These are phyloP conservation scores for Prolemur simus DNA, from an alignment of 2,113 vertebrate species.

Conservation along the genomic window DNA sequence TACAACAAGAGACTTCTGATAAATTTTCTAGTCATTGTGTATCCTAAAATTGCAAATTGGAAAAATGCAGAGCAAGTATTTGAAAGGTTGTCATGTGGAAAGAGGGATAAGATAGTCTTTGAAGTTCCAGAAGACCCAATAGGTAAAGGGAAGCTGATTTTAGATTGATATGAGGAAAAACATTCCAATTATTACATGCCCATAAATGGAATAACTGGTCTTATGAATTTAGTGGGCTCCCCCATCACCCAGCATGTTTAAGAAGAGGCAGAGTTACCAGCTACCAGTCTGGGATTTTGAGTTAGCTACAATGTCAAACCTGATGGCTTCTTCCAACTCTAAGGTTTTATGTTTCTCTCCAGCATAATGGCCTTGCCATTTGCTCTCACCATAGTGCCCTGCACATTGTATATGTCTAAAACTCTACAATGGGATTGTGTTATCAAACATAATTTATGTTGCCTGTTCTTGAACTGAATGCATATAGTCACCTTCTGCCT, in stretches of 20 bases:
- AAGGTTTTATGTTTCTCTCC: neutral
- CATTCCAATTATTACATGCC: neutral
- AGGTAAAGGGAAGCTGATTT: neutral
- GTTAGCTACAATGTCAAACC: neutral
- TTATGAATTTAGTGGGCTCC: neutral
- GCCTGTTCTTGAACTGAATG: neutral
- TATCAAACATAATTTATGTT: conserved; percentile 26
- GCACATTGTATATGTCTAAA: neutral
- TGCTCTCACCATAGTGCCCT: neutral
- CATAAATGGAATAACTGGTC: neutral
- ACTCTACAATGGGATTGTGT: neutral
- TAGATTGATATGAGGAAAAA: neutral
- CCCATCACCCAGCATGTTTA: neutral
- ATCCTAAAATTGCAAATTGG: conserved; percentile 31
- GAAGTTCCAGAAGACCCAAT: conserved; percentile 1
- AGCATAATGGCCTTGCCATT: neutral
- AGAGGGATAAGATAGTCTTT: neutral
- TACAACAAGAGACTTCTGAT: conserved; percentile 27
- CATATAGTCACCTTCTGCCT: neutral
- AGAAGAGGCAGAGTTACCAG: neutral
- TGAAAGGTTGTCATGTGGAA: conserved; percentile 4
- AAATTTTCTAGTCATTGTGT: neutral
- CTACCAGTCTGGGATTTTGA: neutral
- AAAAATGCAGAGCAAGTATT: conserved; percentile 19
- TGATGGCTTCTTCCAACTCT: conserved; percentile 6